Evolutionary conservation across 2,113 vertebrate species (phyloP), one percentile per base, ranked within the genome.

Genomic region (Notothenia coriiceps): DNA sequence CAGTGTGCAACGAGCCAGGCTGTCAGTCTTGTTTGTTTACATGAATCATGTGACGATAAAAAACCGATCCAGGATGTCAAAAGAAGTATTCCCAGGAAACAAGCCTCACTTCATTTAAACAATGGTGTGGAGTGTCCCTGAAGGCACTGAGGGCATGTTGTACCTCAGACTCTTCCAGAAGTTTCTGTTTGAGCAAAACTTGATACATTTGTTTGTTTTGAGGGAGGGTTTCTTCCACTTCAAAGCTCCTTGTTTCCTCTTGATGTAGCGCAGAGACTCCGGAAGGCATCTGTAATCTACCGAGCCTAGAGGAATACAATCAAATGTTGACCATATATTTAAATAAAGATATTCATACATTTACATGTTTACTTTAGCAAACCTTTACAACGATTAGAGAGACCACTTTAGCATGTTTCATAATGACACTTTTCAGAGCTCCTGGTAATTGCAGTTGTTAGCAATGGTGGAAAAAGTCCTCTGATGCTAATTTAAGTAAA

Each of bases 141-240:
- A 15, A 2, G 89, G 83, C 18, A 82, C 80, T 2, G 87, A 65
- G 1, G 96, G 96, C 97, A 98, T 96, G 22, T 54, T 90, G 59
- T 96, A 97, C 50, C 94, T 92, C 50, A 98, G 89, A 1, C 89
- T 92, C 74, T 97, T 98, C 97, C 97, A 98, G 83, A 98, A 98
- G 50, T 51, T 92, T 79, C 89, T 90, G 68, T 95, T 94, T 1
- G 79, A 74, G 20, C 17, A 54, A 76, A 70, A 6, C 18, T 13
- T 76, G 17, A 40, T 55, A 12, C 55, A 59, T 63, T 25, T 87
- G 6, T 70, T 29, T 1, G 67, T 64, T 55, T 15, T 43, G 15
- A 2, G 0, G 5, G 72, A 70, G 33, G 79, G 69, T 10, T 80
- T 90, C 1, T 47, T 94, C 97, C 97, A 98, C 17, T 10, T 86